These are phyloP conservation scores for Phenganax marumi DNA, from an alignment of 92 coral and sea anemone genomes.

Conservation along the genomic window DNA sequence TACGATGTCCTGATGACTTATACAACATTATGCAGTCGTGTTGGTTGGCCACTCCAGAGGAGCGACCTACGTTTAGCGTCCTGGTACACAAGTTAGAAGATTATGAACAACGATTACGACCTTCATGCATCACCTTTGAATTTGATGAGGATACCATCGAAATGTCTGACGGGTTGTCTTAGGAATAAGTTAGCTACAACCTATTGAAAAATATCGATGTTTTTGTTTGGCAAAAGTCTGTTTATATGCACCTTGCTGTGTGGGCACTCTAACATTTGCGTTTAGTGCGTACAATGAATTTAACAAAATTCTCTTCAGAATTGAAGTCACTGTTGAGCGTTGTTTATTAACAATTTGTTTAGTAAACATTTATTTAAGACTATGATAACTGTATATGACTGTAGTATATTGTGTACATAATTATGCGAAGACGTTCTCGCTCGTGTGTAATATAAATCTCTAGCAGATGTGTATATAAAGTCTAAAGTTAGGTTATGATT, in stretches of 20 bases:
- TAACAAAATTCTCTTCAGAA: no score
- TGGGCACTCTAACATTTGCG: neutral
- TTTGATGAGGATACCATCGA: conserved; percentile 45
- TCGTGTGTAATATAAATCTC: conserved; percentile 8
- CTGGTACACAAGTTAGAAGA: conserved; percentile 39
- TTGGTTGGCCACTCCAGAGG: conserved; percentile 22
- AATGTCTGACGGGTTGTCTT: conserved; percentile 33
- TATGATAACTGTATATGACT: neutral
- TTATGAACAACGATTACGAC: conserved; percentile 28
- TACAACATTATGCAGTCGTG: conserved; percentile 33
- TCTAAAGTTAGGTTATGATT: neutral
- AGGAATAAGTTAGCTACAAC: neutral
- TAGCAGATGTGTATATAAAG: neutral
- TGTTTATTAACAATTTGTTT: no score
- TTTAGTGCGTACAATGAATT: neutral
- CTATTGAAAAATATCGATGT: no score
- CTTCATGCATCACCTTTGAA: conserved; percentile 39
- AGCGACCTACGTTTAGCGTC: conserved; percentile 27
- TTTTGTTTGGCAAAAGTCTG: neutral
- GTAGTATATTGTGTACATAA: conserved; percentile 6
- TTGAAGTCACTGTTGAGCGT: no score
- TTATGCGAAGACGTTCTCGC: conserved; percentile 15
- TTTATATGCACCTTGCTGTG: neutral
- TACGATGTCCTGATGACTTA: conserved; percentile 43
- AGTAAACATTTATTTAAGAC: neutral